Evolutionary conservation across 2,888 invertebrate species (phyloP), one percentile per base, ranked within the genome.

Genomic region (Andrena minutula): DNA sequence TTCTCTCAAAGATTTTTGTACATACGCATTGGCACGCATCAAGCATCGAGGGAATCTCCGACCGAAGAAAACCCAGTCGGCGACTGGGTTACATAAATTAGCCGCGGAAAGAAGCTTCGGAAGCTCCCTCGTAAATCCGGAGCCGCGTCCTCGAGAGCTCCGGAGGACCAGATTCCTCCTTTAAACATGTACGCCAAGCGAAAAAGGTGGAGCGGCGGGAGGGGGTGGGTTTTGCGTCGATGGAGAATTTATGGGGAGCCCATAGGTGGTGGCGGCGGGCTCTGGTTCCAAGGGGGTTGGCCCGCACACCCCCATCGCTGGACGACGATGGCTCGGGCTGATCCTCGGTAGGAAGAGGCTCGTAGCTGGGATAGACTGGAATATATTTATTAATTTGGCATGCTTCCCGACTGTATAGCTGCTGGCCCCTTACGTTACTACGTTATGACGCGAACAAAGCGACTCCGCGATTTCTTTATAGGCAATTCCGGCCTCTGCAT

Each of bases 361-460:
- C 76, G 74, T 72, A 75, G 72, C 75, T 75, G 87, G 84, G 86
- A 91, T 92, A 89, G 91, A 90, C 91, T 89, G 89, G 90, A 91
- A 93, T 93, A 91, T 93, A 93, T 93, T 93, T 93, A 93, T 93
- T 93, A 93, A 93, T 93, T 93, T 93, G 93, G 93, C 93, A 92
- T 90, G 85, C 88, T 85, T 92, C 92, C 93, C 92, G 90, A 86
- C 87, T 89, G 90, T 92, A 90, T 90, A 91, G 91, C 90, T 88
- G 85, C 89, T 89, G 88, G 89, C 90, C 89, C 89, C 90, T 92
- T 92, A 91, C 92, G 91, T 93, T 92, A 92, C 92, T 92, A 91
- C 92, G 93, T 93, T 93, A 93, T 93, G 93, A 93, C 92, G 92
- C 92, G 93, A 93, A 93, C 93, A 93, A 93, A 93, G 92, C 92